Conservation (phyloP, 2,113 vertebrate genomes). For the Camarhynchus parvulus region DNA sequence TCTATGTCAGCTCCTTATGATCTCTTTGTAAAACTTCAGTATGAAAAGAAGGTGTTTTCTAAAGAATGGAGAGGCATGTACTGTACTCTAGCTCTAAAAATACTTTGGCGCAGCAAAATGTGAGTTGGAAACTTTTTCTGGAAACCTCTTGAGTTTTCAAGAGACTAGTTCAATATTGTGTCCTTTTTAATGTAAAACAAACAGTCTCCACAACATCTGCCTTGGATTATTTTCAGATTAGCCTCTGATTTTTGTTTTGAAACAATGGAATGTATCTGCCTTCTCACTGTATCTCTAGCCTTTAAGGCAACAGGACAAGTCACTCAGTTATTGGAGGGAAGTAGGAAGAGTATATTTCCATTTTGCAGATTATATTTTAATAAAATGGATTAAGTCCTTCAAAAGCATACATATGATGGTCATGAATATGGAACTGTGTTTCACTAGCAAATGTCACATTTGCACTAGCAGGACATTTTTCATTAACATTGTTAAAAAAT, state of each 20-base stretch:
- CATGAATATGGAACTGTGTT: not conserved
- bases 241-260: not conserved
- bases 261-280: not conserved
- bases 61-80: not conserved
- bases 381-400: not conserved
- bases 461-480: not conserved
- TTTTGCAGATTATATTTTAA: not conserved
- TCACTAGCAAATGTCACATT: not conserved
- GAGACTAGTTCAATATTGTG: not conserved
- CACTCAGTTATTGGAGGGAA: not conserved
- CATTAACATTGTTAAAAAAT: not conserved
- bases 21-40: not conserved
- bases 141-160: not conserved
- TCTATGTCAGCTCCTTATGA: not conserved
- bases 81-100: not conserved
- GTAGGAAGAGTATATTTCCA: not conserved
- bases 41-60: conserved; percentile 7
- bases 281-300: not conserved
- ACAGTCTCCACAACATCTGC: not conserved
- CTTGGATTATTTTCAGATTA: not conserved
- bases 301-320: not conserved
- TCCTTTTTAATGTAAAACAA: not conserved
- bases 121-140: not conserved
- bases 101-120: not conserved
- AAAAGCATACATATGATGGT: not conserved